Evolutionary conservation across 2,113 vertebrate species (phyloP).

Genomic region (Entomyzon cyanotis): DNA sequence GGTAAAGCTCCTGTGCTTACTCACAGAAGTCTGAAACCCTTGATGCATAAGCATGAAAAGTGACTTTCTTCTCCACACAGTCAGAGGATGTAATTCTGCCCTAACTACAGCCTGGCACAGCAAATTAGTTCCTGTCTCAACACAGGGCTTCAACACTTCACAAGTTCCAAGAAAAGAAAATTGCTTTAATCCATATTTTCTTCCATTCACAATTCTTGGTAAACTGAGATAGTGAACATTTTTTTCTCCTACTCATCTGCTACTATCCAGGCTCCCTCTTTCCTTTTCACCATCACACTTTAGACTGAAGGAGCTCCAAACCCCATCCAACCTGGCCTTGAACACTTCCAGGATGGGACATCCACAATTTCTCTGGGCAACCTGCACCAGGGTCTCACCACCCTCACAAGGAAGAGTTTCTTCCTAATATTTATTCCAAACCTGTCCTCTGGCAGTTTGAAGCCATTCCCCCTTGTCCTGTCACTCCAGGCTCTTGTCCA

Average conservation of each 20-base stretch:
- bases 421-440: background rate
- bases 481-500: background rate
- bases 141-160: background rate
- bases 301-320: background rate
- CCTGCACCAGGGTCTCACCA: background rate
- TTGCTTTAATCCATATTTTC: background rate
- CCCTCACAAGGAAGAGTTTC: background rate
- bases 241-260: background rate
- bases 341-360: background rate
- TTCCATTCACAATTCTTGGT: background rate
- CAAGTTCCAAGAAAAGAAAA: background rate
- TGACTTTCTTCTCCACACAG: background rate
- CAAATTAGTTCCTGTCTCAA: background rate
- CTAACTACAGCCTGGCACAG: background rate
- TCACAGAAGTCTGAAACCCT: background rate
- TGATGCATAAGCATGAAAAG: background rate
- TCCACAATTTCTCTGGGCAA: background rate
- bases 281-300: background rate
- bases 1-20: background rate
- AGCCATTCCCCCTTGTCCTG: background rate
- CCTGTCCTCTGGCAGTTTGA: background rate
- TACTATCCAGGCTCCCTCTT: background rate
- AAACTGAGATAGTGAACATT: background rate
- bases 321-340: rapidly evolving
- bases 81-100: background rate